phyloP scores from a whole-genome alignment of 2,888 invertebrate species.

The Conistra vaccinii region DNA sequence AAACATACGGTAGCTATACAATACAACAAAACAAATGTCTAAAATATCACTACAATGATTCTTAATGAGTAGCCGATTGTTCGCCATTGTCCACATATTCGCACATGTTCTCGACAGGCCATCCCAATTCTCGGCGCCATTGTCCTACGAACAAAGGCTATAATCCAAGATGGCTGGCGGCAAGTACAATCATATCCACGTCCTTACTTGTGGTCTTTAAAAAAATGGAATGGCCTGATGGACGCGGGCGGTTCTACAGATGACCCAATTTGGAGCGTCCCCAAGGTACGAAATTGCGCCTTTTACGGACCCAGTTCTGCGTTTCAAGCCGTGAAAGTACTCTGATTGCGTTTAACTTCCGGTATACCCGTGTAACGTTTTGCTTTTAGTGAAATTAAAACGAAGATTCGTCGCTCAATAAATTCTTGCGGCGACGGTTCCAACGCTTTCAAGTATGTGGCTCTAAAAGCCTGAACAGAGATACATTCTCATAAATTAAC shows the following conservation, averaged over 20 bases:
- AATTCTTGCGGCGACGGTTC: constrained; percentile 39
- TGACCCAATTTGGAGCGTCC: constrained; percentile 75
- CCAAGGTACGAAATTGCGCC: constrained; percentile 75
- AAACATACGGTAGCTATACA: constrained; percentile 52
- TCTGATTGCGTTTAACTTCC: constrained; percentile 61
- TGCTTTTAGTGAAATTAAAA: constrained; percentile 57
- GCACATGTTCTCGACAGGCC: constrained; percentile 76
- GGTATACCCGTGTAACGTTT: constrained; percentile 28
- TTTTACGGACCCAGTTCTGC: constrained; percentile 71
- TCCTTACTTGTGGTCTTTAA: constrained; percentile 62
- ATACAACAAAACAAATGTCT: constrained; percentile 60
- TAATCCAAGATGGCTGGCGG: constrained; percentile 74
- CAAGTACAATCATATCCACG: constrained; percentile 64
- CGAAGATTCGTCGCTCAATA: constrained; percentile 30
- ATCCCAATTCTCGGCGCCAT: constrained; percentile 84
- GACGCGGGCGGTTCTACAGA: constrained; percentile 43
- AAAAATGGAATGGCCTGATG: constrained; percentile 59
- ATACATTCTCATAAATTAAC: constrained; percentile 37
- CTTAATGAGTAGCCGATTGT: constrained; percentile 79
- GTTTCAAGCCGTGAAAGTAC: constrained; percentile 60
- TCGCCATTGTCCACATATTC: constrained; percentile 79
- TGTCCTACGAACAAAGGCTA: constrained; percentile 83
- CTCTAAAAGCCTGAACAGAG: constrained; percentile 17
- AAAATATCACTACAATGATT: constrained; percentile 68
- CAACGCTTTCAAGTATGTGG: constrained; percentile 29